These are phyloP conservation scores for Onychorhynchus coronatus DNA, from an alignment of 2,113 vertebrate genomes.

Conservation along the genomic window DNA sequence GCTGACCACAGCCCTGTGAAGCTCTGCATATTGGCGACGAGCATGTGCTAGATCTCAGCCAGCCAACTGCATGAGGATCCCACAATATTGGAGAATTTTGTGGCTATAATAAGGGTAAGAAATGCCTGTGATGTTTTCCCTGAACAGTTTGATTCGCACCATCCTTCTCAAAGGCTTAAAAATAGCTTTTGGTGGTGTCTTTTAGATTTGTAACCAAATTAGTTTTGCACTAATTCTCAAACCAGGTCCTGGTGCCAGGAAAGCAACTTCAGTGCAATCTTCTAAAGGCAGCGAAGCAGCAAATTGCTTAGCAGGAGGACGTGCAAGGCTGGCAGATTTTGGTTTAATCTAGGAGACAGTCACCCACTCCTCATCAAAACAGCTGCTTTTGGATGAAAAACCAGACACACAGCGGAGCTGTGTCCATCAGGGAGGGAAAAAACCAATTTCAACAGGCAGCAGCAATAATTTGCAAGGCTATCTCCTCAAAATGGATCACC, in stretches of 20 bases:
- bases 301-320: constrained; percentile 44
- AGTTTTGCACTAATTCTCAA: constrained; percentile 34
- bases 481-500: background rate
- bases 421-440: background rate
- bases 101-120: background rate
- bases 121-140: background rate
- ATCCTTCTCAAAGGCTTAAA: background rate
- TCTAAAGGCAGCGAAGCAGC: background rate
- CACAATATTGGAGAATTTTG: background rate
- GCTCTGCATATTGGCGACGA: background rate
- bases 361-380: constrained; percentile 11
- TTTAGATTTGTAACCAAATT: constrained; percentile 42
- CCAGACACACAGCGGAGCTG: background rate
- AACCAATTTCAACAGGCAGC: background rate
- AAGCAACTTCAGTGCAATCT: constrained; percentile 10
- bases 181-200: background rate
- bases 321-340: constrained; percentile 14
- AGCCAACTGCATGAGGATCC: background rate
- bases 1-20: background rate
- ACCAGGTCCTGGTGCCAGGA: background rate
- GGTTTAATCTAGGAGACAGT: background rate
- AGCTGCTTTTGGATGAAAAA: background rate
- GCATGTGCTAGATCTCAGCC: background rate
- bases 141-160: background rate
- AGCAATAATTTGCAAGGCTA: background rate